phyloP scores from a whole-genome alignment of 2,888 invertebrate genomes.

The Cenopis cana region DNA sequence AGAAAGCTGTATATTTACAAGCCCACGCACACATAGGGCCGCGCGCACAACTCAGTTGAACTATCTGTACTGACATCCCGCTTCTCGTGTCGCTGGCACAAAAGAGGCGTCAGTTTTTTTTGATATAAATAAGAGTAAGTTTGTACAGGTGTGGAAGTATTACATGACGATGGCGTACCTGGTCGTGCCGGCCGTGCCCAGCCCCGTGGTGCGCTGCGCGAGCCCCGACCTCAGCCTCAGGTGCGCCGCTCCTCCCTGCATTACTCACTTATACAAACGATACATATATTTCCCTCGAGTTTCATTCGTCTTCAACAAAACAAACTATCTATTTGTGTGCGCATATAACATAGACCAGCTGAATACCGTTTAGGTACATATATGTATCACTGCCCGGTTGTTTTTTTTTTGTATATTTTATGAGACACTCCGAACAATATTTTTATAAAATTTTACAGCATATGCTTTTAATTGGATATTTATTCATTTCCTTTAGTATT shows the following conservation, averaged over 20 bases:
- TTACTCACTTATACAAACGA: neutral
- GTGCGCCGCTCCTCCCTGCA: constrained; percentile 75
- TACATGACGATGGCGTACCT: constrained; percentile 98
- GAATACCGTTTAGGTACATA: constrained; percentile 16
- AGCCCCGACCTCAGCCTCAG: constrained; percentile 96
- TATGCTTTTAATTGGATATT: neutral
- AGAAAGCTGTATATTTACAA: too few species aligned
- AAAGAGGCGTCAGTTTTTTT: neutral
- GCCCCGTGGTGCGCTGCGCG: constrained; percentile 94
- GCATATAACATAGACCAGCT: constrained; percentile 24
- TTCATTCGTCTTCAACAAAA: constrained; percentile 2
- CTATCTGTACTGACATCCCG: too few species aligned
- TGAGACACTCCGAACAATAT: constrained; percentile 4
- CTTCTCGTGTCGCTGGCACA: too few species aligned
- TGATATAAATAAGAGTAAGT: neutral
- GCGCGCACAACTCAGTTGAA: too few species aligned
- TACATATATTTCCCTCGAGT: neutral
- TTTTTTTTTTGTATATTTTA: neutral
- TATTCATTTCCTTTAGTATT: neutral
- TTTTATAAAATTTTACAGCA: neutral
- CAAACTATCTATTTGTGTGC: constrained; percentile 48
- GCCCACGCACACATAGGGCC: too few species aligned
- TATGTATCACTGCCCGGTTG: neutral
- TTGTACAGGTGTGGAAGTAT: constrained; percentile 95
- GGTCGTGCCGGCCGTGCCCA: constrained; percentile 96